A percentile compares a stretch with the other conserved stretches of the same genome.
Conservation (phyloP, 2,113 vertebrate genomes). For the Rhegmatorhina hoffmannsi region DNA sequence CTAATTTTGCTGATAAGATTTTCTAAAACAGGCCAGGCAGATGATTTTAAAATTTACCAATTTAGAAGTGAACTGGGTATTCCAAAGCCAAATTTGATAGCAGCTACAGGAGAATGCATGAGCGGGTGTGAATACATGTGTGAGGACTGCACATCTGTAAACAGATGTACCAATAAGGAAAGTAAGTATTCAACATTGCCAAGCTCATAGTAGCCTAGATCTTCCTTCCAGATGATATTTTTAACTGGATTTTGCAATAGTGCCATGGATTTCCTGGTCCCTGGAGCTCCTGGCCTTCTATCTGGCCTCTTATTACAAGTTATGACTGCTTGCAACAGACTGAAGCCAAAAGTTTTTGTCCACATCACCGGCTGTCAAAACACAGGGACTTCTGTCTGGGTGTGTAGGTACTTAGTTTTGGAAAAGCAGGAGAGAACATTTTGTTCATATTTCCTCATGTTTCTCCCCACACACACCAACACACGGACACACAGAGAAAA, state of each 20-base stretch:
- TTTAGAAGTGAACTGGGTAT: not conserved
- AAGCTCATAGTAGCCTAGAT: not conserved
- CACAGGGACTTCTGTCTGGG: conserved; percentile 36
- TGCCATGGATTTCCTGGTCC: not conserved
- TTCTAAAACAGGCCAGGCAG: not conserved
- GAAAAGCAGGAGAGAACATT: conserved; percentile 40
- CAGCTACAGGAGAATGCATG: not conserved
- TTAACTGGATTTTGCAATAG: conserved; percentile 32
- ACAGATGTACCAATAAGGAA: not conserved
- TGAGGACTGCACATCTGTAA: not conserved
- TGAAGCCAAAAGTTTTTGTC: conserved; percentile 17
- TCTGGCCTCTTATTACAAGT: not conserved
- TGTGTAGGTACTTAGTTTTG: conserved; percentile 28
- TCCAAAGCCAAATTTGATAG: not conserved
- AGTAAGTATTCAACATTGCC: not conserved
- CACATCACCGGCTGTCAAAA: conserved; percentile 24
- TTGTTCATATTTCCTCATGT: conserved; percentile 30
- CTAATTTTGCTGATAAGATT: not conserved
- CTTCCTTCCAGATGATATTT: not conserved
- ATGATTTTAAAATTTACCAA: not conserved
- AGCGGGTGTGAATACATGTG: fast-evolving
- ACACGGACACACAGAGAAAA: not conserved
- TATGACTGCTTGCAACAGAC: not conserved
- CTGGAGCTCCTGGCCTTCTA: not conserved
- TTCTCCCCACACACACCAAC: not conserved